Evolutionary conservation across 2,797 vertebrate genomes (phyloP).

Genomic region (Halcyon leucocephala): DNA sequence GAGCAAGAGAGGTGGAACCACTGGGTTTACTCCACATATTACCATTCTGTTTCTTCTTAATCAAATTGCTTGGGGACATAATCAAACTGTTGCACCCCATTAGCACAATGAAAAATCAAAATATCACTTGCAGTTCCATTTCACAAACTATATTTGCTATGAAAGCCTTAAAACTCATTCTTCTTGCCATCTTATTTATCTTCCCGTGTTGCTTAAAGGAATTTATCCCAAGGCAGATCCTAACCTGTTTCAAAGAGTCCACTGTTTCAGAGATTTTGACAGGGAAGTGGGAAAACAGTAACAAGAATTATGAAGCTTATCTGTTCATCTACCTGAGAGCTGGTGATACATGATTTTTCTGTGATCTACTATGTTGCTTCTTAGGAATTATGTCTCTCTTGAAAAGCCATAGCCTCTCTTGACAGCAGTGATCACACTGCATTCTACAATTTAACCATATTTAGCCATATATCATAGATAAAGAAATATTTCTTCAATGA

Average conservation of each 20-base stretch:
- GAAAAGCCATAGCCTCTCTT: background rate
- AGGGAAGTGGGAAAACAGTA: background rate
- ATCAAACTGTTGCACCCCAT: background rate
- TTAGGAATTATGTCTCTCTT: background rate
- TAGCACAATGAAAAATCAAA: background rate
- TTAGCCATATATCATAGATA: background rate
- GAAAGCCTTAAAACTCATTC: background rate
- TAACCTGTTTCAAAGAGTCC: background rate
- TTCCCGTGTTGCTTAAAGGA: background rate
- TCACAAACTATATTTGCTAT: background rate
- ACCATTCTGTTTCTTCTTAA: background rate
- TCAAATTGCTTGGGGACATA: background rate
- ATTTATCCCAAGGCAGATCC: background rate
- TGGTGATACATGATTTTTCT: background rate
- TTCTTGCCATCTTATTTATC: background rate
- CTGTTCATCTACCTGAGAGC: background rate
- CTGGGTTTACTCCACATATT: rapidly evolving
- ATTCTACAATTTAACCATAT: background rate
- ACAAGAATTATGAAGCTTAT: background rate
- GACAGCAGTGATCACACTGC: background rate
- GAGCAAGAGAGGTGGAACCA: background rate
- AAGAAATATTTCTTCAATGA: background rate
- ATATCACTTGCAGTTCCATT: background rate
- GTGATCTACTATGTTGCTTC: background rate
- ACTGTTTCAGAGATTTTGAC: background rate